phyloP scores from a whole-genome alignment of 2,797 vertebrate genomes.

The Arctocebus calabarensis region DNA sequence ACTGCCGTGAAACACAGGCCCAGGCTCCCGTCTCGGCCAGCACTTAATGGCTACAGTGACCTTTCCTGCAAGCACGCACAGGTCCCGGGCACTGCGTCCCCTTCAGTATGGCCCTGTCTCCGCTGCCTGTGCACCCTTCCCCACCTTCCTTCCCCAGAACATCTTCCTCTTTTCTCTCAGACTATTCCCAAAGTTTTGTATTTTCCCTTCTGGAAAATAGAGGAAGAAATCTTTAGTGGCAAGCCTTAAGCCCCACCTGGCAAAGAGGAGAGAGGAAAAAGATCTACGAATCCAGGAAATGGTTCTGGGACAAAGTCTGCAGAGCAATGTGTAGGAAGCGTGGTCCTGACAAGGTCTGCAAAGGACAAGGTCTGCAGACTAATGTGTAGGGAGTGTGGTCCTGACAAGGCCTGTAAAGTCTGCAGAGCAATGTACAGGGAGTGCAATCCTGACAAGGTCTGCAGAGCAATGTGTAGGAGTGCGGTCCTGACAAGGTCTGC shows the following conservation, averaged over 20 bases:
- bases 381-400: too few species aligned
- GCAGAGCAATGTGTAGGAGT: too few species aligned
- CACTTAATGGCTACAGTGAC: rapidly evolving
- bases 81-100: neutral
- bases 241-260: neutral
- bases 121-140: too few species aligned
- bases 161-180: neutral
- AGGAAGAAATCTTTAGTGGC: neutral
- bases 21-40: neutral
- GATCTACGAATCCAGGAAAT: too few species aligned
- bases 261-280: neutral
- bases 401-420: too few species aligned
- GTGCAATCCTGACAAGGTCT: too few species aligned
- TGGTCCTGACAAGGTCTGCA: too few species aligned
- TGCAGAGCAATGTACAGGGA: too few species aligned
- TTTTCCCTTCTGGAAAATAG: neutral
- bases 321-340: neutral
- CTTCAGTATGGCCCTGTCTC: neutral
- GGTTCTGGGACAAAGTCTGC: neutral
- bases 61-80: neutral
- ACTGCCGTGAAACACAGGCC: neutral
- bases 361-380: too few species aligned
- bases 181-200: neutral
- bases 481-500: too few species aligned
- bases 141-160: neutral